Percentiles rank a stretch among this genome's conserved stretches.
phyloP scores from a whole-genome alignment of 1,140 invertebrate genomes.

The Muscidifurax raptorellus region DNA sequence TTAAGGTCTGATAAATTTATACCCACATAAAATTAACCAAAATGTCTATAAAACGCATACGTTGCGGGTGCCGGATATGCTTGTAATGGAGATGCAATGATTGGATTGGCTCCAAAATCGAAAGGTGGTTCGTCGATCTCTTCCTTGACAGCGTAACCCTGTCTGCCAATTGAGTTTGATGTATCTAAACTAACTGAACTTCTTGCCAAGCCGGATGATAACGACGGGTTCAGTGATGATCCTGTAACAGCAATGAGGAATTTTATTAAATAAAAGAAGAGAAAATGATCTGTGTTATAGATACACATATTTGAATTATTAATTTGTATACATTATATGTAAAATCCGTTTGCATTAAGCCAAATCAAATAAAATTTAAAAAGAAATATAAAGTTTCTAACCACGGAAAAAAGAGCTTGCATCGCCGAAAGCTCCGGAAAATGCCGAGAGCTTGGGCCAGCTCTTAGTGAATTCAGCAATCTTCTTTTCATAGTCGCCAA shows the following conservation, averaged over 20 bases:
- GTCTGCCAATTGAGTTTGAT: slow-evolving; percentile 47
- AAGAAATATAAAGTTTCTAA: neutral
- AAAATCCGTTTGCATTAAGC: neutral
- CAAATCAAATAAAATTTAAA: neutral
- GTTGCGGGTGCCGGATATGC: neutral
- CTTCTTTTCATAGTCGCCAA: slow-evolving; percentile 67
- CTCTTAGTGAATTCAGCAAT: slow-evolving; percentile 65
- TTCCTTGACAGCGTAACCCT: slow-evolving; percentile 61
- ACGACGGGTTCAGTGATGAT: neutral
- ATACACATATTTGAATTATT: too few species aligned
- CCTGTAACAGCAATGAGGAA: neutral
- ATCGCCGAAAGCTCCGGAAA: slow-evolving; percentile 30
- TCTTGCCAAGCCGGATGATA: neutral
- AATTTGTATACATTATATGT: neutral
- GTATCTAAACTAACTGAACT: neutral
- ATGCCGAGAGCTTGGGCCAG: slow-evolving; percentile 61
- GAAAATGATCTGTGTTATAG: too few species aligned
- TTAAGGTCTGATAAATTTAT: too few species aligned
- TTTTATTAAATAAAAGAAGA: neutral
- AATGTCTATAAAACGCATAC: neutral
- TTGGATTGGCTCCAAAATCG: slow-evolving; percentile 58
- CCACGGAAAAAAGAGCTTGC: neutral
- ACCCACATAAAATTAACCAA: too few species aligned
- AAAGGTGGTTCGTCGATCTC: slow-evolving; percentile 55
- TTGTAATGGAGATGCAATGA: slow-evolving; percentile 49